These are phyloP conservation scores for Leptodirus hochenwartii DNA, from an alignment of 2,888 invertebrate species.

Conservation along the genomic window DNA sequence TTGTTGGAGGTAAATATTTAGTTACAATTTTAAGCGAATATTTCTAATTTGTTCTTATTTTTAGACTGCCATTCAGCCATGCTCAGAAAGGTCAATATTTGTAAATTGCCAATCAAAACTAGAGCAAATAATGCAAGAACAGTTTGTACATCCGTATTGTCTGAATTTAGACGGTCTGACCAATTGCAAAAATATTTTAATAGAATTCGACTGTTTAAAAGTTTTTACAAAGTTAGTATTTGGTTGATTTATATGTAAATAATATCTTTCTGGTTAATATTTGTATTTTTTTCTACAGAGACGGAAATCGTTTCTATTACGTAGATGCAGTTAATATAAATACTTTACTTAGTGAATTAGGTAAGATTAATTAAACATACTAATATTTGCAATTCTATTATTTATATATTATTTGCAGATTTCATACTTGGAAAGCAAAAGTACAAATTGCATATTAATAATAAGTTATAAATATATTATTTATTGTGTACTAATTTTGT, in stretches of 20 bases:
- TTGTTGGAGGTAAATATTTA: conserved; percentile 30
- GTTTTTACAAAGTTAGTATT: conserved; percentile 4
- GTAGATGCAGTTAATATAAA: not conserved
- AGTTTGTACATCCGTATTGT: conserved; percentile 47
- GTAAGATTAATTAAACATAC: too few species aligned
- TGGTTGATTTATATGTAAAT: too few species aligned
- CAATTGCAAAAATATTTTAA: conserved; percentile 37
- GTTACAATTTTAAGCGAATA: not conserved
- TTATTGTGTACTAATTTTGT: too few species aligned
- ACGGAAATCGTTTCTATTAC: not conserved
- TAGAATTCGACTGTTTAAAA: conserved; percentile 13
- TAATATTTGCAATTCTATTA: too few species aligned
- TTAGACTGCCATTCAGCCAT: conserved; percentile 16
- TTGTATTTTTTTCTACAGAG: too few species aligned
- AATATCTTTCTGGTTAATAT: too few species aligned
- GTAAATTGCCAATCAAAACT: conserved; percentile 38
- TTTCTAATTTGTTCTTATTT: conserved; percentile 16
- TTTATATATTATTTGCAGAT: too few species aligned
- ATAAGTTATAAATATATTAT: too few species aligned
- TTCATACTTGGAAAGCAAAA: too few species aligned
- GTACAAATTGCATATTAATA: too few species aligned
- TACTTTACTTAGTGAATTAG: not conserved
- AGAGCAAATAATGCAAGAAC: conserved; percentile 28
- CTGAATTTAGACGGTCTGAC: conserved; percentile 47
- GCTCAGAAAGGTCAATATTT: conserved; percentile 33